Evolutionary conservation across 2,113 vertebrate species (phyloP).

Genomic region (Myanophis thanlyinensis): DNA sequence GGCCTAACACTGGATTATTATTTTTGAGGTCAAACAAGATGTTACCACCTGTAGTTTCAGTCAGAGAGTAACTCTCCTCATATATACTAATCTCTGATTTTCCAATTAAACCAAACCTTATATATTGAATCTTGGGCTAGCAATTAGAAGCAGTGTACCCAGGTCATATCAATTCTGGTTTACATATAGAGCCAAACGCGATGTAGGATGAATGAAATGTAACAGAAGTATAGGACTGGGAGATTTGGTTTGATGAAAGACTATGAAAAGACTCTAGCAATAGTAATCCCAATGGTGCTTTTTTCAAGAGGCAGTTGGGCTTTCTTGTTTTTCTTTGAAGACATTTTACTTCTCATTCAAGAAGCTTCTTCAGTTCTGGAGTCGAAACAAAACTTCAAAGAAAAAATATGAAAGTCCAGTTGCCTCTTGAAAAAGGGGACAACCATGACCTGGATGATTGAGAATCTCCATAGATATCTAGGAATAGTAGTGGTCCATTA

Average conservation of each 20-base stretch:
- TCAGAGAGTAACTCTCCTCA: too few relatives aligned
- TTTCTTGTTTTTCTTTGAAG: too few relatives aligned
- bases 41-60: background rate
- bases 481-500: background rate
- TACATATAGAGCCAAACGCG: background rate
- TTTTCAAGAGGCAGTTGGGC: too few relatives aligned
- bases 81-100: background rate
- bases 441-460: background rate
- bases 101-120: background rate
- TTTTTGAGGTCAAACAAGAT: background rate
- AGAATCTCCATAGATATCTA: background rate
- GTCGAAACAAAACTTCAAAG: too few relatives aligned
- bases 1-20: background rate
- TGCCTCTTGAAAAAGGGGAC: background rate
- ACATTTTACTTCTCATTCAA: too few relatives aligned
- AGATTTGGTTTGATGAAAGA: background rate
- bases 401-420: background rate
- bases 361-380: too few relatives aligned
- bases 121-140: background rate
- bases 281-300: too few relatives aligned
- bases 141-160: background rate
- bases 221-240: background rate
- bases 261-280: background rate
- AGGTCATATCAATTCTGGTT: background rate
- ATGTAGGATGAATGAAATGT: background rate